A percentile compares a stretch with the other conserved stretches of the same genome.
These are phyloP conservation scores for Axinella damicornis DNA, from an alignment of 37 sponge, comb jelly and placozoan species.

Conservation along the genomic window DNA sequence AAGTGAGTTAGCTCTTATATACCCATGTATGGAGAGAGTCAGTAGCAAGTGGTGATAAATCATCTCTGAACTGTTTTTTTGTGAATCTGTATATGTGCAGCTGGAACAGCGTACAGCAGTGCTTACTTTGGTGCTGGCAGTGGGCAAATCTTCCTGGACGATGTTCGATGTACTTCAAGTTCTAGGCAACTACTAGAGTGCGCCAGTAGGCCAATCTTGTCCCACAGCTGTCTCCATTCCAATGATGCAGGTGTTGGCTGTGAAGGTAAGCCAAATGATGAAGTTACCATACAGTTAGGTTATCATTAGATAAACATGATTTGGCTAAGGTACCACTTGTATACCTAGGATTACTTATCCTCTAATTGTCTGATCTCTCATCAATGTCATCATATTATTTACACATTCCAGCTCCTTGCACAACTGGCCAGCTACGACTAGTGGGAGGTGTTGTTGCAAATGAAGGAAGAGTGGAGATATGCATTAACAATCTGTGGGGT, in stretches of 20 bases:
- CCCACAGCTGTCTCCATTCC: background rate
- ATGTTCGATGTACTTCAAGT: background rate
- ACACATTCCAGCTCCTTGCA: constrained; percentile 5
- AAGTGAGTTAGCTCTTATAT: too few species aligned
- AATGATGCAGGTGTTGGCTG: background rate
- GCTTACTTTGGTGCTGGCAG: too few species aligned
- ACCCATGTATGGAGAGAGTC: too few species aligned
- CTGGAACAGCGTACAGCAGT: too few species aligned
- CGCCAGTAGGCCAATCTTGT: background rate
- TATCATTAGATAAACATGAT: too few species aligned
- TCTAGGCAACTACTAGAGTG: background rate
- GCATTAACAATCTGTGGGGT: background rate
- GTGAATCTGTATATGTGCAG: background rate
- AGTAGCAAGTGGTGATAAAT: too few species aligned
- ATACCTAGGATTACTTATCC: too few species aligned
- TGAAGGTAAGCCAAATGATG: background rate
- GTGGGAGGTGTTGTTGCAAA: background rate
- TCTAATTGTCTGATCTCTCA: too few species aligned
- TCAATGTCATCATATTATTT: too few species aligned
- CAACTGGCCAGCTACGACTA: constrained; percentile 1
- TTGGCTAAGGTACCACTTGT: too few species aligned
- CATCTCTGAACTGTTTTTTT: too few species aligned
- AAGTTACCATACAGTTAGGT: too few species aligned
- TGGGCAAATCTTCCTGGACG: background rate
- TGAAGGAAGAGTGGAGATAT: constrained; percentile 2